Conservation (phyloP, 2,888 invertebrate species). For the Diachrysia chrysitis region DNA sequence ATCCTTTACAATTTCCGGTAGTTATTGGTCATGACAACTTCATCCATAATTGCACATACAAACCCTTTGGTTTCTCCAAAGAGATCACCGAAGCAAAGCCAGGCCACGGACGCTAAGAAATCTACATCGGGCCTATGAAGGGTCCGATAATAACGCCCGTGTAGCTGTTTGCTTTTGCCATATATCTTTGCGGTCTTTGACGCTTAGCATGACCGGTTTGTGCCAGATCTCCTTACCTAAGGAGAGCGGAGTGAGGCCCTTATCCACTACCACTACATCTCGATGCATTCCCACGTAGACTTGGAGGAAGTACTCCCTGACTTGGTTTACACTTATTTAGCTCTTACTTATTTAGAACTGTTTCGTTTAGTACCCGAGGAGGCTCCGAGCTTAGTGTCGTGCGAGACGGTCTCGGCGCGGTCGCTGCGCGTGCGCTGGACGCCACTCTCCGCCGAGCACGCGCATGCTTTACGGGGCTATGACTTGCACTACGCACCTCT, state of each 20-base stretch:
- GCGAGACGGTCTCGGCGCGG: constrained; percentile 91
- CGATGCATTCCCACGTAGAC: background rate
- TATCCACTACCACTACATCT: background rate
- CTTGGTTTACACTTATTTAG: too few relatives aligned
- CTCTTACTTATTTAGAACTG: too few relatives aligned
- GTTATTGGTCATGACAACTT: too few relatives aligned
- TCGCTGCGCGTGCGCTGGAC: constrained; percentile 92
- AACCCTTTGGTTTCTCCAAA: background rate
- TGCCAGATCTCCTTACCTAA: background rate
- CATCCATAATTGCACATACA: too few relatives aligned
- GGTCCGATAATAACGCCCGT: background rate
- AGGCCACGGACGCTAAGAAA: background rate
- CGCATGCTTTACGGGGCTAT: constrained; percentile 92
- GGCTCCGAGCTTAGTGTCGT: constrained; percentile 91
- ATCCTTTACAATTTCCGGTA: too few relatives aligned
- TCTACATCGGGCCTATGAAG: background rate
- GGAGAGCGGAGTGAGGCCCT: background rate
- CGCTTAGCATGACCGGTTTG: background rate
- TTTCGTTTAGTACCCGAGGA: constrained; percentile 90
- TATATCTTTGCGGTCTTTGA: background rate
- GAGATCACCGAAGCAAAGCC: background rate
- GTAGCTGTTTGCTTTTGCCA: background rate
- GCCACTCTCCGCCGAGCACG: constrained; percentile 89
- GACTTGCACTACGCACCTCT: constrained; percentile 93
- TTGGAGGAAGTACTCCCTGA: background rate